These are phyloP conservation scores for Eupeodes luniger DNA, from an alignment of 2,888 invertebrate genomes.

Conservation along the genomic window DNA sequence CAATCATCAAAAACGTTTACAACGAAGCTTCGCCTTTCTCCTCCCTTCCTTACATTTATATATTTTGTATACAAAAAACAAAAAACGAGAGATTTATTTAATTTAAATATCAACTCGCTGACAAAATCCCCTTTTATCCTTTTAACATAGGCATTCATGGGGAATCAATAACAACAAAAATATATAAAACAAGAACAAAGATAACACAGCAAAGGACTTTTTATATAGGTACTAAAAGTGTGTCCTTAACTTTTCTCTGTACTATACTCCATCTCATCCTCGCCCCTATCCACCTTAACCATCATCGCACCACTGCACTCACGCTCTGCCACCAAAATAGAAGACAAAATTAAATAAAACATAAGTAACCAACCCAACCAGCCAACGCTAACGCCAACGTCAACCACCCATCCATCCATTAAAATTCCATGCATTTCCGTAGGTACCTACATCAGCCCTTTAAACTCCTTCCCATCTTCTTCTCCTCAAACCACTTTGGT, in stretches of 20 bases:
- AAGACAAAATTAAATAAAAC: conserved; percentile 4
- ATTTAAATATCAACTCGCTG: conserved; percentile 44
- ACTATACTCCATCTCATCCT: neutral
- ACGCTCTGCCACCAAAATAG: neutral
- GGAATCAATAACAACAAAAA: neutral
- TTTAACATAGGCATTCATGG: neutral
- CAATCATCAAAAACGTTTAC: conserved; percentile 41
- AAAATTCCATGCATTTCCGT: conserved; percentile 64
- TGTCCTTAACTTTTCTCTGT: conserved; percentile 19
- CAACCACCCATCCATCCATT: conserved; percentile 43
- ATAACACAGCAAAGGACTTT: neutral
- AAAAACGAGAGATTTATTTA: conserved; percentile 31
- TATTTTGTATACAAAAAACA: conserved; percentile 2
- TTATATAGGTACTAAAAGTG: neutral
- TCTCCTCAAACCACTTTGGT: neutral
- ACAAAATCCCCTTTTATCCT: conserved; percentile 2
- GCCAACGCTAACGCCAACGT: neutral
- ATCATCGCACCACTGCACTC: conserved; percentile 5
- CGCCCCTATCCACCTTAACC: neutral
- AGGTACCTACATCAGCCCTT: no score
- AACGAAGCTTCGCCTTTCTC: conserved; percentile 11
- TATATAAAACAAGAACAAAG: neutral
- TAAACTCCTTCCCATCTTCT: neutral
- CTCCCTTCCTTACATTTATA: neutral
- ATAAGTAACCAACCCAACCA: neutral